Conservation (phyloP, 2,888 invertebrate species). For the Toxonevra muliebris region DNA sequence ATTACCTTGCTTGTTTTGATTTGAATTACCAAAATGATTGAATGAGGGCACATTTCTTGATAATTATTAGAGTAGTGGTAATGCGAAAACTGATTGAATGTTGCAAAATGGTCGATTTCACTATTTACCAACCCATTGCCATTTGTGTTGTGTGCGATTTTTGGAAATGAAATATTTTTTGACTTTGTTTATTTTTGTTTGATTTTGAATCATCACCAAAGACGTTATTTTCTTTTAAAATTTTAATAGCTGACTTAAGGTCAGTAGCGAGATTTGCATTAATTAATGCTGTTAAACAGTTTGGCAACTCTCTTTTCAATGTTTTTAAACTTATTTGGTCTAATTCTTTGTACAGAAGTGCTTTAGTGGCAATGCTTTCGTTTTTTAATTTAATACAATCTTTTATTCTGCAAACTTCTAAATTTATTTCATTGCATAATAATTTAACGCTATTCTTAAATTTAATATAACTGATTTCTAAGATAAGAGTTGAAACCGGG, state of each 20-base stretch:
- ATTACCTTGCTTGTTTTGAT: no score
- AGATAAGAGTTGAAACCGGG: neutral
- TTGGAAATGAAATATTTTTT: conserved; percentile 4
- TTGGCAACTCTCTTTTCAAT: conserved; percentile 6
- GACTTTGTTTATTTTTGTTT: conserved; percentile 9
- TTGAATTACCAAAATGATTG: no score
- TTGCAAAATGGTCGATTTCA: neutral
- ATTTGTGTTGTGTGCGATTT: conserved; percentile 1
- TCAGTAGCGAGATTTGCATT: conserved; percentile 8
- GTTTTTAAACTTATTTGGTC: neutral
- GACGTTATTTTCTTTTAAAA: conserved; percentile 20
- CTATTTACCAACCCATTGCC: neutral
- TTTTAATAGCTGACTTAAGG: conserved; percentile 12
- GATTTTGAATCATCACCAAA: conserved; percentile 16
- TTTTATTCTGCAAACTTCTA: conserved; percentile 6
- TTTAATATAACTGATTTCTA: neutral
- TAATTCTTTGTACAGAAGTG: neutral
- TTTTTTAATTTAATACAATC: conserved; percentile 5
- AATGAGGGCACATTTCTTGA: neutral
- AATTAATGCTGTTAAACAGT: conserved; percentile 4
- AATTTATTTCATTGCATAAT: conserved; percentile 2
- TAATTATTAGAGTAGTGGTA: no score
- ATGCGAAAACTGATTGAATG: no score
- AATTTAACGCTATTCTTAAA: conserved; percentile 2
- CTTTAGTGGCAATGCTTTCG: neutral